A percentile compares a stretch with the other conserved stretches of the same genome.
phyloP scores from a whole-genome alignment of 2,113 vertebrate species.

The Probosciger aterrimus region DNA sequence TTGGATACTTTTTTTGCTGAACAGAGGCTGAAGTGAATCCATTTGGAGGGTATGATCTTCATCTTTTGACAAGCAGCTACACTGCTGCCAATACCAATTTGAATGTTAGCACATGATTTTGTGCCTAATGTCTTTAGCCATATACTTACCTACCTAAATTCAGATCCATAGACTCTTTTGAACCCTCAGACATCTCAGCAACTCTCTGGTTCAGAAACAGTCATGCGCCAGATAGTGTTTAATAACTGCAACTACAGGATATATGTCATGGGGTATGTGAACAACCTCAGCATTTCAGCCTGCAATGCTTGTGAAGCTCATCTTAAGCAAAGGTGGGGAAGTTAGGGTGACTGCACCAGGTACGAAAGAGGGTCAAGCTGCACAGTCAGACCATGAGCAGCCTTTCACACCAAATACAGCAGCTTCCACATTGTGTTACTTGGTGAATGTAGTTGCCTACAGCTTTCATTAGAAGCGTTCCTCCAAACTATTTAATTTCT shows the following conservation, averaged over 20 bases:
- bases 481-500: background rate
- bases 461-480: background rate
- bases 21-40: background rate
- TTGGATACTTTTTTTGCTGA: background rate
- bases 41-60: background rate
- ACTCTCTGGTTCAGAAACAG: background rate
- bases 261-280: background rate
- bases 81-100: background rate
- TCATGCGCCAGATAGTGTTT: background rate
- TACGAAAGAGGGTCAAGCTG: background rate
- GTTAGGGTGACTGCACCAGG: fast-evolving
- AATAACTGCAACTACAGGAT: background rate
- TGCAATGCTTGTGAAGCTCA: background rate
- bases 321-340: background rate
- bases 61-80: background rate
- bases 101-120: background rate
- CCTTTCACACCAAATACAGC: background rate
- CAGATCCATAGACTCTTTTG: background rate
- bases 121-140: background rate
- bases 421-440: background rate
- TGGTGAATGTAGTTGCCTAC: background rate
- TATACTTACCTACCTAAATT: background rate
- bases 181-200: background rate
- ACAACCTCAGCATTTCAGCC: background rate
- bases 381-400: background rate